Evolutionary conservation across 2,888 invertebrate genomes (phyloP), one percentile per base, ranked within the genome.

Genomic region (Cinara cedri): DNA sequence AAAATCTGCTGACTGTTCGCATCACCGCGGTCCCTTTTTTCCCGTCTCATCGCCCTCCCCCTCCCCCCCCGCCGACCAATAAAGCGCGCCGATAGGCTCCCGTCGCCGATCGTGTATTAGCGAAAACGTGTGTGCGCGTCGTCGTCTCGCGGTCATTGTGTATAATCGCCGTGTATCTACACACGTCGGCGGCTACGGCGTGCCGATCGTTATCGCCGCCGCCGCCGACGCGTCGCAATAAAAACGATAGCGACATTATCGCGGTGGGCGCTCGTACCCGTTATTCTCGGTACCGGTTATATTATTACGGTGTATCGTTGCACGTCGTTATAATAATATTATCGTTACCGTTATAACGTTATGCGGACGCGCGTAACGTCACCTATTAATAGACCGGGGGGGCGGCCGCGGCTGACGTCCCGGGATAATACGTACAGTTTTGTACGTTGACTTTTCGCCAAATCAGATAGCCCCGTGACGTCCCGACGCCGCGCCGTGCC

Each of bases 1-100:
- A 24, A 51, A 66, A 65, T 62, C 74, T 66, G 68, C 63, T 24
- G 76, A 65, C 49, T 51, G 76, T 54, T 51, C 51, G n/a, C 54
- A 34, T 34, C 34, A 34, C 6, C 34, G 34, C 34, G 34, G 6
- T 34, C 34, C 34, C 34, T 6, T 34, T 34, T 34, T 34, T 34
- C 6, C 6, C 6, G 3, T 34, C 6, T 34, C 3, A 34, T 34
- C 34, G 26, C 51, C 51, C 3, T 54, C 68, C 49, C n/a, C 24
- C 11, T 3, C 26, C 62, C 0, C 11, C 62, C 42, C 21, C 14
- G 2, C 34, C 62, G 0, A 16, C 57, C 57, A 6, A 34, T 34
- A 34, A 34, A 34, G 34, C 34, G 6, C 34, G 6, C 34, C 34
- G 3, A 6, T 34, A 34, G 51, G 51, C 51, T 10, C 11, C 10